A percentile compares a stretch with the other conserved stretches of the same genome.
Conservation (phyloP, 2,797 vertebrate species). For the Clarias laeviceps region DNA sequence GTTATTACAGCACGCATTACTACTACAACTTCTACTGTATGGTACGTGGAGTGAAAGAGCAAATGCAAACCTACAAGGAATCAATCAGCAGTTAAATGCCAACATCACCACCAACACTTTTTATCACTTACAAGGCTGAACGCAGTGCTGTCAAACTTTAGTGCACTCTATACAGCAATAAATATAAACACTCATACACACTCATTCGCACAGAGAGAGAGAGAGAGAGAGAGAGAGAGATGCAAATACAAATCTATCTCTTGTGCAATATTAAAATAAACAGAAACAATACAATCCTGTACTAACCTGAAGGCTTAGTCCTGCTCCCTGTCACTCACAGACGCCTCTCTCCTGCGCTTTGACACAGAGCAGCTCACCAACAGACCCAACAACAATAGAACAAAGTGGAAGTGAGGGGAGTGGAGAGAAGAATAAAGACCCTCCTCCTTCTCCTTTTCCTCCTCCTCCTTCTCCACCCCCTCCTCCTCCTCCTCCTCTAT, state of each 20-base stretch:
- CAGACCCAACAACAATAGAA: conserved; percentile 73
- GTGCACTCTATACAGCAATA: not conserved
- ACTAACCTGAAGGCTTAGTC: conserved; percentile 69
- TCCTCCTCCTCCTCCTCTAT: conserved; percentile 44
- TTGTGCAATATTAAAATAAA: not conserved
- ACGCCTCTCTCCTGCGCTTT: conserved; percentile 68
- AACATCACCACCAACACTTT: not conserved
- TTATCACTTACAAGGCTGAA: not conserved
- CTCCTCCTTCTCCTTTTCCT: conserved; percentile 52
- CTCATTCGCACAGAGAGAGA: not conserved
- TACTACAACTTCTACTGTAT: too few relatives aligned
- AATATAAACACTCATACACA: not conserved
- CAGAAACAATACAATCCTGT: conserved; percentile 23
- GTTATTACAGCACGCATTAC: not conserved
- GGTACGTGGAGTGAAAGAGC: not conserved
- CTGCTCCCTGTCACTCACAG: conserved; percentile 63
- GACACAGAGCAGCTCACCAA: conserved; percentile 50
- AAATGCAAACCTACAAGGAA: not conserved
- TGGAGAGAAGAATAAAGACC: conserved; percentile 55
- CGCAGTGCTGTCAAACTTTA: conserved; percentile 29
- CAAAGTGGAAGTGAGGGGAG: conserved; percentile 63
- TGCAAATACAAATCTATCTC: not conserved
- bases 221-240: too few relatives aligned
- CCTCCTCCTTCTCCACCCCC: conserved; percentile 39
- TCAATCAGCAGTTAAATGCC: not conserved